A percentile compares a stretch with the other conserved stretches of the same genome.
phyloP scores from a whole-genome alignment of 1,140 invertebrate species.

The Tribolium madens region DNA sequence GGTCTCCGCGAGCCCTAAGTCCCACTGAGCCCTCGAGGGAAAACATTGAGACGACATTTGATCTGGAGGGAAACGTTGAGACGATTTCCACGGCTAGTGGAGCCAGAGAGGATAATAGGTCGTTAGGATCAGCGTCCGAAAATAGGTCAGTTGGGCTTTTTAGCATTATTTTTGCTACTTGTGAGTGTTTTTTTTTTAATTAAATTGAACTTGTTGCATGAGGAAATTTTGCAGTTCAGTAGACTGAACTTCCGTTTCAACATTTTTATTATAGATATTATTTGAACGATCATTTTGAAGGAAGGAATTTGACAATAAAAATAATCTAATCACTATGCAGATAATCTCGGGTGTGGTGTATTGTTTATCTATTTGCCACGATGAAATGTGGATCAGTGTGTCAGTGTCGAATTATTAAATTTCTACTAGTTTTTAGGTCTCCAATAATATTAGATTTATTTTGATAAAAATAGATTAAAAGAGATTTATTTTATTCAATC shows the following conservation, averaged over 20 bases:
- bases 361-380: background rate
- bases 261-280: background rate
- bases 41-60: conserved; percentile 87
- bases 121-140: conserved; percentile 62
- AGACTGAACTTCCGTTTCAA: background rate
- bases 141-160: conserved; percentile 59
- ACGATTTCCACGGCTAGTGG: conserved; percentile 69
- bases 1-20: conserved; percentile 63
- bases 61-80: conserved; percentile 87
- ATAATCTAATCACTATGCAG: background rate
- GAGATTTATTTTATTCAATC: background rate
- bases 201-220: background rate
- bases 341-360: background rate
- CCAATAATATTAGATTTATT: background rate
- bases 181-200: background rate
- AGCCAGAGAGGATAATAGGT: conserved; percentile 63
- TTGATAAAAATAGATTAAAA: background rate
- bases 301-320: background rate
- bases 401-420: background rate
- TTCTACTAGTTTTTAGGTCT: background rate
- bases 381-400: background rate
- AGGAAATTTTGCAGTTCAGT: background rate
- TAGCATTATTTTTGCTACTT: background rate
- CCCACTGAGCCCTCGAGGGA: conserved; percentile 67
- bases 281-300: background rate